Evolutionary conservation across 1,140 invertebrate genomes (phyloP).

Genomic region (Pseudomyrmex concolor): DNA sequence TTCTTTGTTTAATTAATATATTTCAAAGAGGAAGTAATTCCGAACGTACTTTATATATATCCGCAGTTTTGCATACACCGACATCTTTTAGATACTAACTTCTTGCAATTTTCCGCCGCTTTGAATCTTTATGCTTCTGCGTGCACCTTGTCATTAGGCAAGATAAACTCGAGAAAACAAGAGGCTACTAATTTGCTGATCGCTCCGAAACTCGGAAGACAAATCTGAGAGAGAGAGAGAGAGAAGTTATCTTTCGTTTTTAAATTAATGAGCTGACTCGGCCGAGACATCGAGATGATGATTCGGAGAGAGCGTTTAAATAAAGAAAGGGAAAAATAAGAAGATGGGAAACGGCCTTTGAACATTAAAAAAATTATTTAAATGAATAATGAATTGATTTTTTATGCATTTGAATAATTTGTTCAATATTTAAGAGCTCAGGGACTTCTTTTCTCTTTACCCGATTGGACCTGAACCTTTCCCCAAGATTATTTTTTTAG

Average conservation of each 20-base stretch:
- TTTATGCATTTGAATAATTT: too few species aligned
- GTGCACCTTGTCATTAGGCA: constrained; percentile 15
- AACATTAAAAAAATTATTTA: too few species aligned
- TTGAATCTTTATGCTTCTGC: constrained; percentile 18
- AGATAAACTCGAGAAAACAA: constrained; percentile 56
- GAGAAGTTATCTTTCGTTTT: constrained; percentile 60
- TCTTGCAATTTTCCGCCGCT: constrained; percentile 33
- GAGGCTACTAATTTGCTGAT: constrained; percentile 75
- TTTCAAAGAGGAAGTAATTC: constrained; percentile 11
- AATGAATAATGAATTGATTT: too few species aligned
- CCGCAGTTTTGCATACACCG: too few species aligned
- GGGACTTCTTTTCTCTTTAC: too few species aligned
- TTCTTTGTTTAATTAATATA: constrained; percentile 6
- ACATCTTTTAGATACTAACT: background rate
- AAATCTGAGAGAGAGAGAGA: too few species aligned
- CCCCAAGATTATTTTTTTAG: too few species aligned
- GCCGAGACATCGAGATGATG: constrained; percentile 22
- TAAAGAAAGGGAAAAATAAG: background rate
- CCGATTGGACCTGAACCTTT: too few species aligned
- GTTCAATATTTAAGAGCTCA: too few species aligned
- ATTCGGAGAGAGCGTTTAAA: background rate
- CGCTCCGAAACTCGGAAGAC: constrained; percentile 55
- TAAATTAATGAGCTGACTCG: constrained; percentile 70
- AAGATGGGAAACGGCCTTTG: background rate
- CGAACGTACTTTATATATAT: background rate